Percentiles rank a stretch among this genome's conserved stretches.
phyloP scores from a whole-genome alignment of 2,113 vertebrate genomes.

The Sphaerodactylus townsendi region DNA sequence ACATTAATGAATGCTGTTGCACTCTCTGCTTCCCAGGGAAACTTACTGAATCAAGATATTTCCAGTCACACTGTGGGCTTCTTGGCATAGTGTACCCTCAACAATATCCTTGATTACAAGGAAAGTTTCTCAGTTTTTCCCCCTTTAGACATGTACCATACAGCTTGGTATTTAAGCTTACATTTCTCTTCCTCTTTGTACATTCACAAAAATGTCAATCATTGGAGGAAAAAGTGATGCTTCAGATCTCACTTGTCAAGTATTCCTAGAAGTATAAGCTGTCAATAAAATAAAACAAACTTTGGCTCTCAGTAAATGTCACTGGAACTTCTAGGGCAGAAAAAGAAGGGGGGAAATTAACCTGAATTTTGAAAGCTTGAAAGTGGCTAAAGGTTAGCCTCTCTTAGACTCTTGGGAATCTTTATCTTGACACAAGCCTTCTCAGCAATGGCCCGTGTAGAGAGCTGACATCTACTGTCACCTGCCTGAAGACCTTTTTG shows the following conservation, averaged over 20 bases:
- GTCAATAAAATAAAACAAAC: constrained; percentile 16
- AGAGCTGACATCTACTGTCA: not conserved
- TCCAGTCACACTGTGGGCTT: not conserved
- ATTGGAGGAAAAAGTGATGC: not conserved
- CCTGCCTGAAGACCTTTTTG: not conserved
- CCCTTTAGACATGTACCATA: not conserved
- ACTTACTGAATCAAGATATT: not conserved
- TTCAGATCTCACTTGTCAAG: not conserved
- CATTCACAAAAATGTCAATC: not conserved
- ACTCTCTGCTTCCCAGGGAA: not conserved
- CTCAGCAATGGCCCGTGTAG: not conserved
- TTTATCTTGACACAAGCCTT: constrained; percentile 3
- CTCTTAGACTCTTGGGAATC: not conserved
- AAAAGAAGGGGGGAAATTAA: not conserved
- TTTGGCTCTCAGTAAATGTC: not conserved
- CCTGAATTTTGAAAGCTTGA: not conserved
- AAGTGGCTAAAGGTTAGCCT: not conserved
- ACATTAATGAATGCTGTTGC: not conserved
- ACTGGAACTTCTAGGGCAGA: not conserved
- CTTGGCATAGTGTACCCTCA: not conserved
- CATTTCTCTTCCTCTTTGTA: not conserved
- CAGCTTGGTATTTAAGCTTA: not conserved
- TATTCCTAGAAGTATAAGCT: not conserved
- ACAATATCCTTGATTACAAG: not conserved
- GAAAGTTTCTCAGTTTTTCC: not conserved